phyloP scores from a whole-genome alignment of 2,888 invertebrate genomes.

The Philopedon plagiatum region DNA sequence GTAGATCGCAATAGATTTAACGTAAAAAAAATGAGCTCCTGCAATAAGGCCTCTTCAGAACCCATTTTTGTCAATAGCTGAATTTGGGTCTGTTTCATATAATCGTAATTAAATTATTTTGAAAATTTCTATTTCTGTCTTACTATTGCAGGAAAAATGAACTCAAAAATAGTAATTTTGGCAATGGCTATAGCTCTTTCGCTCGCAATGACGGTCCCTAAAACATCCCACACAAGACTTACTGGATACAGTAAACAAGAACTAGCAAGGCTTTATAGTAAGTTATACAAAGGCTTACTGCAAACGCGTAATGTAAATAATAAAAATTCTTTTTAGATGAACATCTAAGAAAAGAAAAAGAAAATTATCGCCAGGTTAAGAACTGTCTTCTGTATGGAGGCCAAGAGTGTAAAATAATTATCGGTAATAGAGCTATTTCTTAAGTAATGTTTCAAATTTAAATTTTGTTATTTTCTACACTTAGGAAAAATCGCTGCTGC shows the following conservation, averaged over 20 bases:
- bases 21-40: no score
- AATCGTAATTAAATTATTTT: no score
- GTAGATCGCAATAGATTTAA: neutral
- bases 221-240: neutral
- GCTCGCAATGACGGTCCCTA: constrained; percentile 32
- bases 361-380: constrained; percentile 17
- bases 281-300: no score
- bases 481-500: neutral
- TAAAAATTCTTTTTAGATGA: neutral
- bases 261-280: constrained; percentile 23
- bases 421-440: constrained; percentile 2
- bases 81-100: no score
- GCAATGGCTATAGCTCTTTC: constrained; percentile 28
- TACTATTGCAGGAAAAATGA: constrained; percentile 37
- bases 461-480: neutral
- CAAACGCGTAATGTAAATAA: no score
- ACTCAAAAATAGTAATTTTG: constrained; percentile 21
- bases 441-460: neutral
- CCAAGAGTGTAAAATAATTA: constrained; percentile 4
- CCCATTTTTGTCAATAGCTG: no score
- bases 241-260: constrained; percentile 5
- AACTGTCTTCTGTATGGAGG: constrained; percentile 16
- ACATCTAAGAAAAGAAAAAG: constrained; percentile 22
- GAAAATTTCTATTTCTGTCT: no score
- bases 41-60: no score